phyloP scores from a whole-genome alignment of 2,797 vertebrate species.

The Anguilla obscura region DNA sequence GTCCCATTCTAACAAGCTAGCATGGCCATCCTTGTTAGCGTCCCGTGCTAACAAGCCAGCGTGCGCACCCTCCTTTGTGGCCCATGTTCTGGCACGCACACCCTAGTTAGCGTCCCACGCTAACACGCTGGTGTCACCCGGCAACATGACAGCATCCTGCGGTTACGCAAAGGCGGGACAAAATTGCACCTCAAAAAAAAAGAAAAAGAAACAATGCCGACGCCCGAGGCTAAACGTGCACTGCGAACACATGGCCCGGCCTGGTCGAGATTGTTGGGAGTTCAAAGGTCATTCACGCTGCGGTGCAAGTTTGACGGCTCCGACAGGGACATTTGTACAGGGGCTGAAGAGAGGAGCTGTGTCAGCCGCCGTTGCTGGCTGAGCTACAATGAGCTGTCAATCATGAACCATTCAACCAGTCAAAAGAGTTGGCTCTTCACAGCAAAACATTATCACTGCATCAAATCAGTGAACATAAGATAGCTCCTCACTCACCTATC shows the following conservation, averaged over 20 bases:
- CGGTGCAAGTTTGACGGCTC: neutral
- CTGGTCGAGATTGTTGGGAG: neutral
- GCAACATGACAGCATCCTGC: neutral
- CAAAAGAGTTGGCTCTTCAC: neutral
- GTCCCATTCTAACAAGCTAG: too few relatives aligned
- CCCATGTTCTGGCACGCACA: too few relatives aligned
- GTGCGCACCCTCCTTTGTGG: neutral
- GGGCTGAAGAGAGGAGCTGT: neutral
- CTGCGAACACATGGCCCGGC: neutral
- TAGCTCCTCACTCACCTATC: neutral
- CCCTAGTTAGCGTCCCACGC: too few relatives aligned
- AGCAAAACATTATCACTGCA: neutral
- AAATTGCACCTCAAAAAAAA: too few relatives aligned
- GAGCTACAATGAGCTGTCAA: neutral
- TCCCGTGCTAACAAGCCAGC: neutral
- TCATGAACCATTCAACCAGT: neutral
- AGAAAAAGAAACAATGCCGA: neutral
- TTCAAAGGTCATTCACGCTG: conserved; percentile 1
- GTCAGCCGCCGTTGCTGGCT: neutral
- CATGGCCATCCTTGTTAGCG: neutral
- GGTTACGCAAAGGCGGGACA: neutral
- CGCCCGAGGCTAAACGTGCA: neutral
- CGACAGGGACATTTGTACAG: neutral
- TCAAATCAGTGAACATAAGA: neutral
- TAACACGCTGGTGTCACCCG: neutral